Base-by-base conservation (phyloP, 2,113 vertebrate species). In the Pollachius pollachius region DNA sequence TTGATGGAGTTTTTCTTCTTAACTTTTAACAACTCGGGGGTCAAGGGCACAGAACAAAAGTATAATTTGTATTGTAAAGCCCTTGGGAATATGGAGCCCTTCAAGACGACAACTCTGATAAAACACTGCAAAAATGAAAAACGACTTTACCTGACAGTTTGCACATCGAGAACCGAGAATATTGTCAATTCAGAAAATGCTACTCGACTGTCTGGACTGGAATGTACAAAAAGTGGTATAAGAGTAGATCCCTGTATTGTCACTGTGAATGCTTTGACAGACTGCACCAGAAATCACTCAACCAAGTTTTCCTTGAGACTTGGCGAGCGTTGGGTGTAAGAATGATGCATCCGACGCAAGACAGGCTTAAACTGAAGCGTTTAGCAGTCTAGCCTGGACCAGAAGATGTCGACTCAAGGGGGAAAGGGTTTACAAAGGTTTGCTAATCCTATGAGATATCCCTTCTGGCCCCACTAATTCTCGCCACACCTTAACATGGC, bases 201-300 rank as follows among this genome's bases (percentile, higher is more conserved):
- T 52, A 5, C 56, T 81, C 74, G 30, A 56, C 73, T 80, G 84
- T 74, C 59, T 58, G 67, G 76, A 74, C 82, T 74, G 63, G 8
- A 48, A 72, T 76, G 79, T 69, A 62, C 61, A 78, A 70, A 62
- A 15, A 62, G 65, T 62, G 71, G 69, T 74, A 79, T 84, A 76
- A 81, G 64, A 78, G 72, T 68, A 70, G 78, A 80, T 80, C 82
- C 77, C n/a, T 57, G 64, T 37, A 73, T 79, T 79, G 84, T 82
- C 74, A 73, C 54, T 58, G 15, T 18, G 77, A 79, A 48, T 81
- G 82, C 80, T 61, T 60, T 70, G 48, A 74, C 72, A 72, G 57
- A 69, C 81, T 71, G 62, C 62, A 69, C 15, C 67, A 73, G 52
- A 65, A 75, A 77, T 81, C 75, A 76, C 65, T 79, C 82, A 52